These are phyloP conservation scores for Drosophila pegasa DNA, from an alignment of 2,888 invertebrate species.

Conservation along the genomic window DNA sequence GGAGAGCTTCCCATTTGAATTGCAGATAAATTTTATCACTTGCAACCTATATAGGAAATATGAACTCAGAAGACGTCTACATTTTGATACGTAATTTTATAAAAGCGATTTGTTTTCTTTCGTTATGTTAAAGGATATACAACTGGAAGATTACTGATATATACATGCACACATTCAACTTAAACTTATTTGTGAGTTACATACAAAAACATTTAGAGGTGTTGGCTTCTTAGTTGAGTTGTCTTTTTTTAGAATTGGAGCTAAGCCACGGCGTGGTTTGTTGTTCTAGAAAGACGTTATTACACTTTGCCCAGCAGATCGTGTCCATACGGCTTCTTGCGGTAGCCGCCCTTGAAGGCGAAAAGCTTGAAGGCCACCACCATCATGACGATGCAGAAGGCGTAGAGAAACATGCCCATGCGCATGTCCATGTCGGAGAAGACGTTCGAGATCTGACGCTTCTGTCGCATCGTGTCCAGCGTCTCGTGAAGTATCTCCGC, in stretches of 20 bases:
- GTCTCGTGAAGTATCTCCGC: conserved; percentile 72
- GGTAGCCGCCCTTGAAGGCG: conserved; percentile 87
- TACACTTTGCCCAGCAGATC: conserved; percentile 90
- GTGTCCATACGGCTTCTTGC: conserved; percentile 90
- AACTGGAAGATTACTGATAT: conserved; percentile 70
- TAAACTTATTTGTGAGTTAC: conserved; percentile 60
- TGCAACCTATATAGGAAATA: conserved; percentile 13
- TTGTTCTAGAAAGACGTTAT: conserved; percentile 49
- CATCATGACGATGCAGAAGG: conserved; percentile 90
- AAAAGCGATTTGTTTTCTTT: conserved; percentile 53
- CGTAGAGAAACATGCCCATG: conserved; percentile 91
- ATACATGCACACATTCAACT: conserved; percentile 61
- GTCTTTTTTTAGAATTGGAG: conserved; percentile 33
- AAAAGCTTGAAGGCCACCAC: conserved; percentile 91
- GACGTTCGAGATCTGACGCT: conserved; percentile 81
- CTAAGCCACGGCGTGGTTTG: not conserved
- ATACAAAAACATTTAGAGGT: conserved; percentile 47
- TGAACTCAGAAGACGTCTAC: not conserved
- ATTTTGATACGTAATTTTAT: conserved; percentile 52
- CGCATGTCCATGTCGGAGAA: conserved; percentile 88
- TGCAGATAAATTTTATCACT: conserved; percentile 30
- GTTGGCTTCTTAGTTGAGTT: conserved; percentile 36
- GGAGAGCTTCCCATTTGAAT: conserved; percentile 16
- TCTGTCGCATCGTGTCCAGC: conserved; percentile 75
- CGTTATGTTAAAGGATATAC: conserved; percentile 47